A percentile compares a stretch with the other conserved stretches of the same genome.
These are phyloP conservation scores for Stegodyphus dumicola DNA, from an alignment of 1,140 invertebrate species.

Conservation along the genomic window DNA sequence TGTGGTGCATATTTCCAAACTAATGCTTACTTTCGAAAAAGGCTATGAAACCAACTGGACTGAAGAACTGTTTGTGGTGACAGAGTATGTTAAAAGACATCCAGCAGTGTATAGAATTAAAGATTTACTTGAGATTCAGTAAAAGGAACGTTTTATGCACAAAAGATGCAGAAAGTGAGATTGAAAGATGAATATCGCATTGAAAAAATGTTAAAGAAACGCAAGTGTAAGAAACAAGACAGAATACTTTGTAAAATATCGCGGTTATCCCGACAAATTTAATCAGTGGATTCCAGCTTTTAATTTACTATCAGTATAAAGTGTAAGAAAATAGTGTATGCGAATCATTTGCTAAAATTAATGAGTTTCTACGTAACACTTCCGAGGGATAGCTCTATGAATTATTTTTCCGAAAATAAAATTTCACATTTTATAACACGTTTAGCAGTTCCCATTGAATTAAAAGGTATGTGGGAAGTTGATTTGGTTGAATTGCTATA, in stretches of 20 bases:
- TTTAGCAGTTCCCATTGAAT: background rate
- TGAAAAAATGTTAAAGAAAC: conserved; percentile 24
- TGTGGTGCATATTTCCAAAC: conserved; percentile 41
- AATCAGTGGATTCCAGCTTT: conserved; percentile 63
- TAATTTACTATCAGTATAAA: background rate
- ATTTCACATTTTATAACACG: background rate
- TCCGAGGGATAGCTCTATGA: conserved; percentile 6
- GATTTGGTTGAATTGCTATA: conserved; percentile 2
- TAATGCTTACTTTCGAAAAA: conserved; percentile 57
- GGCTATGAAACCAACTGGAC: conserved; percentile 42
- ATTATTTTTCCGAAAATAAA: conserved; percentile 8
- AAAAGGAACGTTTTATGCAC: conserved; percentile 49
- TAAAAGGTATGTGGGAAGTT: background rate
- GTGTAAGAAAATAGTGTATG: background rate
- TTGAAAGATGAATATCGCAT: background rate
- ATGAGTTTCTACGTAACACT: conserved; percentile 20
- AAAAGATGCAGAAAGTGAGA: conserved; percentile 3
- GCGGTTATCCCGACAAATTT: conserved; percentile 48
- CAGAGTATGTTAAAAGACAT: background rate
- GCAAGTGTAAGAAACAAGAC: background rate
- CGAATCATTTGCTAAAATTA: background rate
- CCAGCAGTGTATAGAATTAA: conserved; percentile 45
- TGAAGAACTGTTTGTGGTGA: conserved; percentile 46
- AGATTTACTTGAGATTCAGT: conserved; percentile 42
- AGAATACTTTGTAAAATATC: conserved; percentile 20